A percentile compares a stretch with the other conserved stretches of the same genome.
Evolutionary conservation across 92 coral and sea anemone species (phyloP).

Genomic region (Palythoa grandiflora): DNA sequence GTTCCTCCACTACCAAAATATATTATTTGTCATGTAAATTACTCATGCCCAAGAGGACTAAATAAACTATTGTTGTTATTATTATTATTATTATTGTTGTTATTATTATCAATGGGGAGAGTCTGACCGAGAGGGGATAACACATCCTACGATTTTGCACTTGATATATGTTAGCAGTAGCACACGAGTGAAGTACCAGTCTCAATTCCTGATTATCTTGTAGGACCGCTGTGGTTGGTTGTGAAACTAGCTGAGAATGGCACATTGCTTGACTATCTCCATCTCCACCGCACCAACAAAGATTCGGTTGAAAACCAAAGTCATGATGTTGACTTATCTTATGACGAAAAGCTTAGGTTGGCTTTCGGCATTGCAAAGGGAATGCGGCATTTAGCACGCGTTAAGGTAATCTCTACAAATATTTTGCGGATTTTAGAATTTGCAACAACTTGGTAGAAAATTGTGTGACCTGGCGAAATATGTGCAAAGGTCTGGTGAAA

Average conservation of each 20-base stretch:
- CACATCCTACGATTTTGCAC: neutral
- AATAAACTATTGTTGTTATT: no score
- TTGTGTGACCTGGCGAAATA: neutral
- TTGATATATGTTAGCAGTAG: neutral
- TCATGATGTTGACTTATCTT: constrained; percentile 20
- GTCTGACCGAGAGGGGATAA: neutral
- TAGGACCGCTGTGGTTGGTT: constrained; percentile 42
- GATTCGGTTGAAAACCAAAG: neutral
- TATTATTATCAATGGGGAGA: no score
- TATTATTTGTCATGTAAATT: no score
- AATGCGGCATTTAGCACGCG: constrained; percentile 30
- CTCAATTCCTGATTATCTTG: neutral
- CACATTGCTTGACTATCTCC: constrained; percentile 28
- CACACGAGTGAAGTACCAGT: neutral
- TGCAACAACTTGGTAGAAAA: no score
- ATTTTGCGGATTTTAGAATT: no score
- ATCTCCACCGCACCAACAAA: constrained; percentile 13
- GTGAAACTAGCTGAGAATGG: constrained; percentile 36
- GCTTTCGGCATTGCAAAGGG: constrained; percentile 41
- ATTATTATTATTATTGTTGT: no score
- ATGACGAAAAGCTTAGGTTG: constrained; percentile 20
- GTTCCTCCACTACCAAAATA: no score
- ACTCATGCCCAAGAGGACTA: no score
- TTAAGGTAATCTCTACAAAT: constrained; percentile 8
- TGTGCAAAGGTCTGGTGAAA: neutral